Evolutionary conservation across 2,113 vertebrate genomes (phyloP).

Genomic region (Oncorhynchus tshawytscha): DNA sequence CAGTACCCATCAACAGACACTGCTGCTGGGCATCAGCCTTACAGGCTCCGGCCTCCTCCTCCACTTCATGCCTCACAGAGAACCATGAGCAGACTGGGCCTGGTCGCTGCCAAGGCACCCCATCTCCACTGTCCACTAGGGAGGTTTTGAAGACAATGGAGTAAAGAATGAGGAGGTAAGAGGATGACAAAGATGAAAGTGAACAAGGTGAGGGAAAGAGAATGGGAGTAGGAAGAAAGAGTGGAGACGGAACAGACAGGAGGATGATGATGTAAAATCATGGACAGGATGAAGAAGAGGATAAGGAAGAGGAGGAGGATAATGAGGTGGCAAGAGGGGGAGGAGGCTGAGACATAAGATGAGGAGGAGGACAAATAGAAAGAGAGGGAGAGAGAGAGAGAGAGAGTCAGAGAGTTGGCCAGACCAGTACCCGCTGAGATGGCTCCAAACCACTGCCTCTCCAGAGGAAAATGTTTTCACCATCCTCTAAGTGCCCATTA

Average conservation of each 20-base stretch:
- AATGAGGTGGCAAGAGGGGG: background rate
- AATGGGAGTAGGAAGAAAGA: slow-evolving; percentile 26
- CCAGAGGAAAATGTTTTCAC: slow-evolving; percentile 69
- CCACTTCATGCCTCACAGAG: slow-evolving; percentile 37
- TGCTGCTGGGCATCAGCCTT: slow-evolving; percentile 38
- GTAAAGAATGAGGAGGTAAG: background rate
- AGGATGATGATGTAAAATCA: background rate
- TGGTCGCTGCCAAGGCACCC: slow-evolving; percentile 29
- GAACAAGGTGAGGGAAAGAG: slow-evolving; percentile 17
- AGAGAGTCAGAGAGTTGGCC: slow-evolving; percentile 35
- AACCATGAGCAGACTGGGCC: slow-evolving; percentile 26
- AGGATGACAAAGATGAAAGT: slow-evolving; percentile 8
- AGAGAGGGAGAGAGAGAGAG: slow-evolving; percentile 20
- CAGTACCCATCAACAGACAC: slow-evolving; percentile 61
- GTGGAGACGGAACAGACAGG: background rate
- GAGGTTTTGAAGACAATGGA: slow-evolving; percentile 9
- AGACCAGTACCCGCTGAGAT: slow-evolving; percentile 44
- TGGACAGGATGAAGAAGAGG: background rate
- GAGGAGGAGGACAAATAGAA: background rate
- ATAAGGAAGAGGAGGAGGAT: background rate
- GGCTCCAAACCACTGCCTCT: slow-evolving; percentile 59
- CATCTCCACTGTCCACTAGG: slow-evolving; percentile 9
- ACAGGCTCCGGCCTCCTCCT: slow-evolving; percentile 23
- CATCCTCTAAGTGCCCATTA: slow-evolving; percentile 73
- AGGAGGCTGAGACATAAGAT: background rate